Evolutionary conservation across 1,140 invertebrate species (phyloP).

Genomic region (fruit fly (Drosophila melanogaster)): Release_6_plus_ISO1_MT NT_037436.4:9187501-9188000

Average conservation of each 20-base stretch:
- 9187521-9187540: constrained; percentile 64
- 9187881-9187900: constrained; percentile 46
- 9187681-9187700: constrained; percentile 7
- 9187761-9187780: constrained; percentile 64
- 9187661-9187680: constrained; percentile 35
- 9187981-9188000: constrained; percentile 52
- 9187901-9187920: constrained; percentile 19
- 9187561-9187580: constrained; percentile 55
- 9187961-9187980: constrained; percentile 60
- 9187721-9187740: constrained; percentile 79
- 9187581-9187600: constrained; percentile 44
- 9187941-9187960: constrained; percentile 3
- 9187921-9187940: neutral
- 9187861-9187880: constrained; percentile 67
- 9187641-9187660: constrained; percentile 69
- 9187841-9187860: constrained; percentile 43
- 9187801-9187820: constrained; percentile 38
- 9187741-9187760: constrained; percentile 72
- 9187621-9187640: constrained; percentile 65
- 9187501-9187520: constrained; percentile 24
- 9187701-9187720: constrained; percentile 17
- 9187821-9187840: constrained; percentile 10
- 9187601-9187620: constrained; percentile 67
- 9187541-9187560: constrained; percentile 59
- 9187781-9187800: constrained; percentile 79